Conservation (phyloP, 1,140 invertebrate genomes). For the Camponotus pennsylvanicus region DNA sequence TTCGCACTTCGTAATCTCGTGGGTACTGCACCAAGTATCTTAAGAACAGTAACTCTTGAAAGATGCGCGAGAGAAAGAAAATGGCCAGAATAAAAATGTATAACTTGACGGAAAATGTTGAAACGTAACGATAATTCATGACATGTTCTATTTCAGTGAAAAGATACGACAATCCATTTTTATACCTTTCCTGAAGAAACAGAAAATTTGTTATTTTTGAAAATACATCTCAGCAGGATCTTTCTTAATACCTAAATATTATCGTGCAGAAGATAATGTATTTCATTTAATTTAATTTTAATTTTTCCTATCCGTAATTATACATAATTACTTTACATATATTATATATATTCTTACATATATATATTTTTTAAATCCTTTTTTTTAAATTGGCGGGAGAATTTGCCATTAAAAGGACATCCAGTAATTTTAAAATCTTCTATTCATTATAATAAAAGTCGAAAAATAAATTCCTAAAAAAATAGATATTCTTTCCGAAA, state of each 20-base stretch:
- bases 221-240: conserved; percentile 21
- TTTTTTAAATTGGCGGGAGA: too few relatives aligned
- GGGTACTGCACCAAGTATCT: conserved; percentile 49
- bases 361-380: too few relatives aligned
- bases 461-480: background rate
- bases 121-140: conserved; percentile 57
- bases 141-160: conserved; percentile 36
- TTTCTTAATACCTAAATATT: conserved; percentile 7
- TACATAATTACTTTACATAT: background rate
- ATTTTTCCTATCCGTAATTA: background rate
- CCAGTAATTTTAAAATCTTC: background rate
- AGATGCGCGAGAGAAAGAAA: conserved; percentile 42
- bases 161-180: conserved; percentile 44
- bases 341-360: too few relatives aligned
- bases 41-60: conserved; percentile 48
- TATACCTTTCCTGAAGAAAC: conserved; percentile 27
- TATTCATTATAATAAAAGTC: background rate
- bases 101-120: conserved; percentile 46
- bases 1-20: conserved; percentile 55
- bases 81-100: conserved; percentile 49
- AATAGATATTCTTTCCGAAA: background rate
- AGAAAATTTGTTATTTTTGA: conserved; percentile 35
- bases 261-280: background rate
- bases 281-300: background rate
- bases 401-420: too few relatives aligned